Percentiles rank a stretch among this genome's conserved stretches.
phyloP scores from a whole-genome alignment of 2,888 invertebrate genomes.

The Platycheirus rosarum region DNA sequence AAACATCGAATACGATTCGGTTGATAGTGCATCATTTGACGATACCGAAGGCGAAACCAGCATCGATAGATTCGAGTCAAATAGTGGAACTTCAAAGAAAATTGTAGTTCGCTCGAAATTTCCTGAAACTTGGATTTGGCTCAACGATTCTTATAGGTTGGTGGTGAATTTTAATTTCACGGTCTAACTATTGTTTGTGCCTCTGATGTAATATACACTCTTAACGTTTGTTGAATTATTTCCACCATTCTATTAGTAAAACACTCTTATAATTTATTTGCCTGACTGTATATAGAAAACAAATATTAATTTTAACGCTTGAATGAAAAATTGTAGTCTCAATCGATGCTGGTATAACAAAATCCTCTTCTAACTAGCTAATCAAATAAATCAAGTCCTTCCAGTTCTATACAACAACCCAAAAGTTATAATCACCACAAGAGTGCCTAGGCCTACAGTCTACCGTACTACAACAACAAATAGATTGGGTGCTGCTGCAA shows the following conservation, averaged over 20 bases:
- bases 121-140: conserved; percentile 73
- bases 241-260: too few species aligned
- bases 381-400: conserved; percentile 1
- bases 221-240: conserved; percentile 40
- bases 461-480: neutral
- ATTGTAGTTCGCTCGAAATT: conserved; percentile 66
- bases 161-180: conserved; percentile 32
- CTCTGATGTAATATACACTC: conserved; percentile 11
- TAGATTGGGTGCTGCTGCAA: neutral
- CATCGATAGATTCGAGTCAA: conserved; percentile 67
- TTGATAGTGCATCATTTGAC: conserved; percentile 56
- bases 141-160: conserved; percentile 52
- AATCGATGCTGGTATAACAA: neutral
- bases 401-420: conserved; percentile 3
- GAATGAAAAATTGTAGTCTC: neutral
- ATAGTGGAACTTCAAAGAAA: conserved; percentile 6
- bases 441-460: neutral
- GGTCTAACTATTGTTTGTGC: conserved; percentile 40
- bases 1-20: conserved; percentile 58
- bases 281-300: conserved; percentile 10
- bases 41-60: conserved; percentile 38
- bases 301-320: conserved; percentile 6
- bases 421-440: neutral
- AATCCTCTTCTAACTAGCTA: neutral
- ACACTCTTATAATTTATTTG: neutral